Evolutionary conservation across 2,888 invertebrate species (phyloP), one percentile per base, ranked within the genome.

Genomic region (Lepidocyrtinus sp.): DNA sequence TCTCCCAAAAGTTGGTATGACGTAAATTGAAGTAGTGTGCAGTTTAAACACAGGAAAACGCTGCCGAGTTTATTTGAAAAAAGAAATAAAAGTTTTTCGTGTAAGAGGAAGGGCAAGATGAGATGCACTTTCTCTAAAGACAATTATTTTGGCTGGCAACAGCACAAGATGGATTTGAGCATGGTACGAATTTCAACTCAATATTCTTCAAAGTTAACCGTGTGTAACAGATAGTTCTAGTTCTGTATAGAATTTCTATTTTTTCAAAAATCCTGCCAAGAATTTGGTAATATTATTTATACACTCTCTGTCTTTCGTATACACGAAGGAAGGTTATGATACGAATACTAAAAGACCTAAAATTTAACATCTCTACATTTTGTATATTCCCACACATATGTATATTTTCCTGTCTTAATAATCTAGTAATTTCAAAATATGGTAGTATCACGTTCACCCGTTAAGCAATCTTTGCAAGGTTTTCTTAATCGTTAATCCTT

Each of bases 341-440:
- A n/a, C n/a, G n/a, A n/a, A n/a, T n/a, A n/a, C n/a, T n/a, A n/a
- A n/a, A n/a, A n/a, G n/a, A n/a, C n/a, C n/a, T n/a, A n/a, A n/a
- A n/a, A n/a, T n/a, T n/a, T n/a, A n/a, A n/a, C n/a, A n/a, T n/a
- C n/a, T n/a, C n/a, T n/a, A n/a, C n/a, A n/a, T n/a, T n/a, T n/a
- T n/a, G n/a, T n/a, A n/a, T n/a, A n/a, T n/a, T n/a, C n/a, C n/a
- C n/a, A n/a, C n/a, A n/a, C n/a, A n/a, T n/a, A n/a, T n/a, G n/a
- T n/a, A n/a, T n/a, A n/a, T n/a, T n/a, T n/a, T n/a, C n/a, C n/a
- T n/a, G n/a, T n/a, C n/a, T n/a, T n/a, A n/a, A n/a, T n/a, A n/a
- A n/a, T 36, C 12, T 21, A 59, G 59, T 59, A 59, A 59, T 59
- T 59, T 59, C 59, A 59, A 7, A 59, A 59, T 50, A 50, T 50